Percentiles rank a stretch among this genome's conserved stretches.
Evolutionary conservation across 2,113 vertebrate genomes (phyloP).

Genomic region (Oceanodroma tethys): DNA sequence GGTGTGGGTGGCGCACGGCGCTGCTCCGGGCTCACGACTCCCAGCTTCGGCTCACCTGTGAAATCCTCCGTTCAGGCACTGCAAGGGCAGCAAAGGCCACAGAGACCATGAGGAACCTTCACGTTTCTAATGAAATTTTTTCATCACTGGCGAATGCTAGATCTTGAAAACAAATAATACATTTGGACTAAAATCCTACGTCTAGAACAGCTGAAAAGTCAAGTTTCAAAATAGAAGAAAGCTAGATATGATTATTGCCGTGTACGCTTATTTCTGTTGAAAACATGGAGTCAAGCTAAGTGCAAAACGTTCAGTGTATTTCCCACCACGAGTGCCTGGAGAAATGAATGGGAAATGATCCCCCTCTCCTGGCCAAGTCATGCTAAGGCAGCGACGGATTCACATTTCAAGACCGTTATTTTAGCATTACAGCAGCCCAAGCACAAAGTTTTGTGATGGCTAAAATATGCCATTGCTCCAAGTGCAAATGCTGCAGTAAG

Average conservation of each 20-base stretch:
- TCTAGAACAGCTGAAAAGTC: not conserved
- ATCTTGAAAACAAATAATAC: not conserved
- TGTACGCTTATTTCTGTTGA: not conserved
- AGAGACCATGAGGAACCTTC: not conserved
- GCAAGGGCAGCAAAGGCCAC: no score
- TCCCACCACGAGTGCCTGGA: not conserved
- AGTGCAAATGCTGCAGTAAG: not conserved
- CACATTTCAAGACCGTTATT: not conserved
- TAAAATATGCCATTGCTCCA: not conserved
- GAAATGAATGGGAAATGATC: not conserved
- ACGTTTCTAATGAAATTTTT: not conserved
- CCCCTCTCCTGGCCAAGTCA: constrained; percentile 61
- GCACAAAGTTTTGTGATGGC: not conserved
- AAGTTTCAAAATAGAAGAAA: not conserved
- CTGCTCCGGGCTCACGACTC: not conserved
- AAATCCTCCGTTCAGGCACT: not conserved
- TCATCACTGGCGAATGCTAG: not conserved
- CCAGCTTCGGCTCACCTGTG: not conserved
- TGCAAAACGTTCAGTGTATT: accelerated
- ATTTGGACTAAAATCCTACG: not conserved
- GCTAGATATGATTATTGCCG: not conserved
- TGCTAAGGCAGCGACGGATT: not conserved
- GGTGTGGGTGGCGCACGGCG: accelerated
- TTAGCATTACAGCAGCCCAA: not conserved
- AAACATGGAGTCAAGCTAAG: not conserved